These are phyloP conservation scores for Smutsia gigantea DNA, from an alignment of 2,797 vertebrate species.

Conservation along the genomic window DNA sequence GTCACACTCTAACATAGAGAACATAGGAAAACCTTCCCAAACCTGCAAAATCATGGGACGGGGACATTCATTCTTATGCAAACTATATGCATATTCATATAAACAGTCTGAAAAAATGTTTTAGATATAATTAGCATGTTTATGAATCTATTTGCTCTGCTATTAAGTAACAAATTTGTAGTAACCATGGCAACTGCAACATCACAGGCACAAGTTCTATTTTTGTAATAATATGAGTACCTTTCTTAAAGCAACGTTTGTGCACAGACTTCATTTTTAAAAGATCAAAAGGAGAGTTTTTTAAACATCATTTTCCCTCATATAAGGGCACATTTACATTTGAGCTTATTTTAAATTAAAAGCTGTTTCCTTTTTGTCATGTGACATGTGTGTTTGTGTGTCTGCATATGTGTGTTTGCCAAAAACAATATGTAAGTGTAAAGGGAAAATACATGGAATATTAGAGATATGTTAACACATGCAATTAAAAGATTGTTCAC, in stretches of 20 bases:
- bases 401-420: neutral
- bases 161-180: slow-evolving; percentile 92
- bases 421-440: slow-evolving; percentile 46
- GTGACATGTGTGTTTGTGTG: neutral
- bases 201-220: slow-evolving; percentile 89
- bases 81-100: slow-evolving; percentile 89
- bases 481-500: slow-evolving; percentile 20
- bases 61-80: slow-evolving; percentile 86
- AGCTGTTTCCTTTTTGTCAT: neutral
- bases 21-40: slow-evolving; percentile 78
- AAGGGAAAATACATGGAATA: neutral
- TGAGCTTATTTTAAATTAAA: slow-evolving; percentile 46
- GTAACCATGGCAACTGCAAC: slow-evolving; percentile 90
- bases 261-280: slow-evolving; percentile 84
- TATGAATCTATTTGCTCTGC: slow-evolving; percentile 91
- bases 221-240: slow-evolving; percentile 89
- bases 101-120: slow-evolving; percentile 89
- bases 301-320: slow-evolving; percentile 56
- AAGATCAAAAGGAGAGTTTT: slow-evolving; percentile 80
- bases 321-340: neutral
- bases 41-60: slow-evolving; percentile 85
- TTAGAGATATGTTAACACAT: neutral
- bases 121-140: slow-evolving; percentile 92
- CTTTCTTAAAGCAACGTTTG: slow-evolving; percentile 89
- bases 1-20: slow-evolving; percentile 71